phyloP scores from a whole-genome alignment of 2,797 vertebrate genomes.

The Siniperca scherzeri region DNA sequence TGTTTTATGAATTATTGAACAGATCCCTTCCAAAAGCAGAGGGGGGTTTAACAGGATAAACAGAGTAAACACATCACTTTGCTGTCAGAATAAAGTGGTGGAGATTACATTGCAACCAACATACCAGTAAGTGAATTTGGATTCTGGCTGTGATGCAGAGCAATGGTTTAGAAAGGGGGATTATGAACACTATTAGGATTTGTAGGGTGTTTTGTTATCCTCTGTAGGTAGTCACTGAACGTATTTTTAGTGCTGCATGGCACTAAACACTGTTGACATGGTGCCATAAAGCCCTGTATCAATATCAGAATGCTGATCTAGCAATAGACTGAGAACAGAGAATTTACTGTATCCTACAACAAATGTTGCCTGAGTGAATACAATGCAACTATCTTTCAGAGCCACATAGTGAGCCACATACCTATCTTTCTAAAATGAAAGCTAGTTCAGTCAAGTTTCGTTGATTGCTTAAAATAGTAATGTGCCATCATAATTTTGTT shows the following conservation, averaged over 20 bases:
- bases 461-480: background rate
- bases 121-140: conserved; percentile 1
- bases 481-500: background rate
- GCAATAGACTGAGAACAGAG: background rate
- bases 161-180: conserved; percentile 3
- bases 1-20: conserved; percentile 61
- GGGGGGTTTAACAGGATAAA: conserved; percentile 27
- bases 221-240: background rate
- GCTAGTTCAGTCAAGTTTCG: background rate
- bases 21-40: conserved; percentile 11
- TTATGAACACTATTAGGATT: conserved; percentile 25
- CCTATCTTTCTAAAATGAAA: background rate
- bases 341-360: background rate
- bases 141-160: conserved; percentile 23
- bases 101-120: conserved; percentile 15
- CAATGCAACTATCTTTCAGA: background rate
- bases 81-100: conserved; percentile 16
- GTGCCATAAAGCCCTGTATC: conserved; percentile 5
- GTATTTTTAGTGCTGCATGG: conserved; percentile 5
- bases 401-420: background rate
- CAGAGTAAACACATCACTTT: conserved; percentile 23
- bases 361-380: background rate
- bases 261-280: conserved; percentile 5
- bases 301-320: conserved; percentile 10
- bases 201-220: conserved; percentile 7